Percentiles rank a stretch among this genome's conserved stretches.
These are phyloP conservation scores for Kradibia gibbosae DNA, from an alignment of 1,140 invertebrate genomes.

Conservation along the genomic window DNA sequence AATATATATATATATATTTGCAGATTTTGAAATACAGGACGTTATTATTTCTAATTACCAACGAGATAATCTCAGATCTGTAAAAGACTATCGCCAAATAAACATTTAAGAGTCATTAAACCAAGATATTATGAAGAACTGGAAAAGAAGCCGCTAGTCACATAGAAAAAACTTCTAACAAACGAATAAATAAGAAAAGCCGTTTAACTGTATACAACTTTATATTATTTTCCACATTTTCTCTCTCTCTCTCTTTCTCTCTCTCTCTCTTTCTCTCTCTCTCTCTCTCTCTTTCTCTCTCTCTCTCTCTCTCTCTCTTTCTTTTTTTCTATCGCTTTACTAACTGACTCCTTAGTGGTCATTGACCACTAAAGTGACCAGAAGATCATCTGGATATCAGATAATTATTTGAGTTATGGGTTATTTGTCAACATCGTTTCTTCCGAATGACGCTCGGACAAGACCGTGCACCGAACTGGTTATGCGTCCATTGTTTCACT, in stretches of 20 bases:
- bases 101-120: too few species aligned
- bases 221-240: neutral
- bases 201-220: too few species aligned
- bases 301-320: neutral
- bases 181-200: constrained; percentile 56
- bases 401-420: too few species aligned
- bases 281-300: neutral
- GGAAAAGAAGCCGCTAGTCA: too few species aligned
- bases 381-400: neutral
- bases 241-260: constrained; percentile 3
- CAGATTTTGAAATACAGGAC: too few species aligned
- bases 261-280: neutral
- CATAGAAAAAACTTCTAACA: constrained; percentile 41
- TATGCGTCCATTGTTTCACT: neutral
- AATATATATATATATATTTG: too few species aligned
- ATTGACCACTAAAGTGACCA: constrained; percentile 45
- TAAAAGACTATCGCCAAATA: too few species aligned
- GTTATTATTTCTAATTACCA: too few species aligned
- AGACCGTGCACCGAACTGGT: constrained; percentile 21
- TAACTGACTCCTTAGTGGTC: constrained; percentile 46
- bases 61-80: too few species aligned
- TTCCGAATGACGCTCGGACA: constrained; percentile 43
- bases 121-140: too few species aligned
- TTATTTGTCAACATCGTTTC: constrained; percentile 31
- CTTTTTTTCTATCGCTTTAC: neutral